These are phyloP conservation scores for Hyles lineata DNA, from an alignment of 2,888 invertebrate genomes.

Conservation along the genomic window DNA sequence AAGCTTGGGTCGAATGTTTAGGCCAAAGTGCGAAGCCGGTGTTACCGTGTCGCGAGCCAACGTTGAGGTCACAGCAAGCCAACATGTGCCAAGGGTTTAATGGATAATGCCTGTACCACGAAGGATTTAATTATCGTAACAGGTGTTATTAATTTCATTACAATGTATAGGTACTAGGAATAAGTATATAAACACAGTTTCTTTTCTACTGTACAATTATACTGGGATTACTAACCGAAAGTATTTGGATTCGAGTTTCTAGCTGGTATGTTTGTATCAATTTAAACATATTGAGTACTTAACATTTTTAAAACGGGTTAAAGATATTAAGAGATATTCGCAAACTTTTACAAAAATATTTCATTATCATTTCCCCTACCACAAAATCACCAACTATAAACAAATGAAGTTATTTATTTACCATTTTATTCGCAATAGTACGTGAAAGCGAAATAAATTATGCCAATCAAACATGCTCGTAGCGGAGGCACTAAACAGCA, in stretches of 20 bases:
- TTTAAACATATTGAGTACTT: too few species aligned
- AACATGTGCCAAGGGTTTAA: constrained; percentile 44
- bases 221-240: too few species aligned
- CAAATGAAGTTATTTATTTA: neutral
- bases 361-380: neutral
- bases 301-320: too few species aligned
- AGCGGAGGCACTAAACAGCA: constrained; percentile 19
- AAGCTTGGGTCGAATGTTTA: too few species aligned
- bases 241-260: too few species aligned
- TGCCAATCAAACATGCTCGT: constrained; percentile 16
- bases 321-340: too few species aligned
- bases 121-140: neutral
- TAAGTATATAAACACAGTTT: too few species aligned
- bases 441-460: constrained; percentile 7
- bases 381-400: neutral
- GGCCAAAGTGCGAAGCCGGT: too few species aligned
- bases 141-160: neutral
- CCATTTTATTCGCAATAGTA: neutral
- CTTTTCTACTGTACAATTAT: too few species aligned
- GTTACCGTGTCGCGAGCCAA: constrained; percentile 45
- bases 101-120: neutral
- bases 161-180: neutral
- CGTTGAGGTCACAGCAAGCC: constrained; percentile 48
- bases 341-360: neutral
- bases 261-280: too few species aligned